Conservation (phyloP, 1,140 invertebrate species). For the Dicyema japonicum region DNA sequence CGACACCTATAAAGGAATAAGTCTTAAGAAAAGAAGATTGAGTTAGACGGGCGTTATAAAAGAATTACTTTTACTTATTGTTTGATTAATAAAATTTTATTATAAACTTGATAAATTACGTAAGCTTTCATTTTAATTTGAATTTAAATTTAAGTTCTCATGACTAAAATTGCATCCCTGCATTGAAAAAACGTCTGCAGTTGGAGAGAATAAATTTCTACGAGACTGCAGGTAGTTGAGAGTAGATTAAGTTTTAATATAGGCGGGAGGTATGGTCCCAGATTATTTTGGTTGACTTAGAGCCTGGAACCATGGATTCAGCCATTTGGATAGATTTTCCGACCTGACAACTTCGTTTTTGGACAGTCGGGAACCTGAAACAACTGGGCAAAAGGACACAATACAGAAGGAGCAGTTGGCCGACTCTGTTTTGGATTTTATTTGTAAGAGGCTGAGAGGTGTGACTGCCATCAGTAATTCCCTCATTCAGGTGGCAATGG, state of each 20-base stretch:
- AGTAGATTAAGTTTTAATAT: no score
- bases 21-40: no score
- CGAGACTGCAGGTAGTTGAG: constrained; percentile 50
- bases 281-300: constrained; percentile 40
- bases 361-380: constrained; percentile 32
- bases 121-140: no score
- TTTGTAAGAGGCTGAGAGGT: constrained; percentile 32
- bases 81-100: no score
- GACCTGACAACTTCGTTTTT: constrained; percentile 15
- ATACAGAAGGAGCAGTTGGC: constrained; percentile 38
- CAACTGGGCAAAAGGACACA: constrained; percentile 60
- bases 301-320: constrained; percentile 16
- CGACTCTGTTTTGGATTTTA: constrained; percentile 10
- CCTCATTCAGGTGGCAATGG: constrained; percentile 34
- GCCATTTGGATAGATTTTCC: constrained; percentile 14
- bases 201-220: constrained; percentile 56
- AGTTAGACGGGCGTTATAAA: no score
- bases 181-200: no score
- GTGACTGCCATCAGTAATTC: constrained; percentile 3
- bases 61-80: no score
- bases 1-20: no score
- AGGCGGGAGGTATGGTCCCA: constrained; percentile 51
- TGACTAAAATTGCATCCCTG: no score
- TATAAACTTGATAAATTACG: no score
- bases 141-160: no score